These are phyloP conservation scores for Pseudochirops cupreus DNA, from an alignment of 2,797 vertebrate genomes.

Conservation along the genomic window DNA sequence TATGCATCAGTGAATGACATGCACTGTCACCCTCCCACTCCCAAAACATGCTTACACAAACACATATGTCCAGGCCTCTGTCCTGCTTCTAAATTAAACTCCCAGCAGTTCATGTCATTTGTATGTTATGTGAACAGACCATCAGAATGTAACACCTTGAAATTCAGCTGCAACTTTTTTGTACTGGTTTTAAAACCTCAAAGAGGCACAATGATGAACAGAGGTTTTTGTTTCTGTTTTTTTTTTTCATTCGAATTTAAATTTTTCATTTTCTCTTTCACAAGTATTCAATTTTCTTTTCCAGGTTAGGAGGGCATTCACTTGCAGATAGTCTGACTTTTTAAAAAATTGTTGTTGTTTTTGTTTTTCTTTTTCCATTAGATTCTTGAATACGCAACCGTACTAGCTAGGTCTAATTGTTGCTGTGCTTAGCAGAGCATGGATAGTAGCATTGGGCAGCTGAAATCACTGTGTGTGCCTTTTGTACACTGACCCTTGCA, in stretches of 20 bases:
- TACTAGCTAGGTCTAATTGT: conserved; percentile 59
- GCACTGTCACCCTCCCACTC: conserved; percentile 10
- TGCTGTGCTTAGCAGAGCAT: conserved; percentile 76
- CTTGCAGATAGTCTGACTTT: conserved; percentile 1
- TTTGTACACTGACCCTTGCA: conserved; percentile 42
- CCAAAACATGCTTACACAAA: conserved; percentile 53
- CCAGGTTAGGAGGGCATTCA: conserved; percentile 69
- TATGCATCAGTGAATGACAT: conserved; percentile 48
- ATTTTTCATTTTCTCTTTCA: background rate
- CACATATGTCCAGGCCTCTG: conserved; percentile 57
- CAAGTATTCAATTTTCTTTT: conserved; percentile 68
- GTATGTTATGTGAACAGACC: conserved; percentile 14
- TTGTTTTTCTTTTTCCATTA: background rate
- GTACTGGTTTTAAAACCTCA: conserved; percentile 45
- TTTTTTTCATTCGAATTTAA: conserved; percentile 23
- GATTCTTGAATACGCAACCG: conserved; percentile 63
- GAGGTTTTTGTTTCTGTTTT: conserved; percentile 72
- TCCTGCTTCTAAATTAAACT: conserved; percentile 77
- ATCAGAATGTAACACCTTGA: conserved; percentile 43
- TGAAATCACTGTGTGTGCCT: conserved; percentile 76
- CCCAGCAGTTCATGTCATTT: conserved; percentile 44
- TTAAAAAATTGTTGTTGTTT: background rate
- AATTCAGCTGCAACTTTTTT: conserved; percentile 34
- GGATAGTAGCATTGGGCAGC: conserved; percentile 74
- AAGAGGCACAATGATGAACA: conserved; percentile 59